Evolutionary conservation across 2,797 vertebrate genomes (phyloP).

Genomic region (Tragelaphus eurycerus): DNA sequence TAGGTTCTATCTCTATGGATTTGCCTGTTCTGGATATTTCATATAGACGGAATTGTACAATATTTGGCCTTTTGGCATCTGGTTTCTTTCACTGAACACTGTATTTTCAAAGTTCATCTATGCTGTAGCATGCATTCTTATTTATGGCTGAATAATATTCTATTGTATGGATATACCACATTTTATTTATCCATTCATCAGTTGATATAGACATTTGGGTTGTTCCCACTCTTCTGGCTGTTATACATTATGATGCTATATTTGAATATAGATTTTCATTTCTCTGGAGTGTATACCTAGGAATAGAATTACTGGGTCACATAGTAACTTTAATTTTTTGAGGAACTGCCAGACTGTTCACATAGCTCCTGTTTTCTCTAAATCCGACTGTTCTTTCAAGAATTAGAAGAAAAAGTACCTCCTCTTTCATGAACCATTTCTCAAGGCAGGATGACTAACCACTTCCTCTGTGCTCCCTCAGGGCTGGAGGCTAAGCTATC

Average conservation of each 20-base stretch:
- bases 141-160: background rate
- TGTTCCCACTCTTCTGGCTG: background rate
- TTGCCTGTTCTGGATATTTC: background rate
- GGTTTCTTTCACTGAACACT: background rate
- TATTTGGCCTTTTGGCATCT: background rate
- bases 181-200: background rate
- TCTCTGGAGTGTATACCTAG: background rate
- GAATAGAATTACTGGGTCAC: background rate
- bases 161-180: too few species aligned
- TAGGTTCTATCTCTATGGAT: background rate
- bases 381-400: background rate
- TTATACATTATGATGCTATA: background rate
- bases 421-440: background rate
- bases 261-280: background rate
- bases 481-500: background rate
- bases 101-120: background rate
- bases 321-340: background rate
- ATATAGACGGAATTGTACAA: too few species aligned
- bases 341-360: background rate
- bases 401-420: background rate
- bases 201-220: too few species aligned
- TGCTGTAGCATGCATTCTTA: background rate
- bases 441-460: background rate
- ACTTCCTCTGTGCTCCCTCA: background rate
- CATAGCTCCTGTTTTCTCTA: background rate